These are phyloP conservation scores for Anthoscopus minutus DNA, from an alignment of 2,113 vertebrate species.

Conservation along the genomic window DNA sequence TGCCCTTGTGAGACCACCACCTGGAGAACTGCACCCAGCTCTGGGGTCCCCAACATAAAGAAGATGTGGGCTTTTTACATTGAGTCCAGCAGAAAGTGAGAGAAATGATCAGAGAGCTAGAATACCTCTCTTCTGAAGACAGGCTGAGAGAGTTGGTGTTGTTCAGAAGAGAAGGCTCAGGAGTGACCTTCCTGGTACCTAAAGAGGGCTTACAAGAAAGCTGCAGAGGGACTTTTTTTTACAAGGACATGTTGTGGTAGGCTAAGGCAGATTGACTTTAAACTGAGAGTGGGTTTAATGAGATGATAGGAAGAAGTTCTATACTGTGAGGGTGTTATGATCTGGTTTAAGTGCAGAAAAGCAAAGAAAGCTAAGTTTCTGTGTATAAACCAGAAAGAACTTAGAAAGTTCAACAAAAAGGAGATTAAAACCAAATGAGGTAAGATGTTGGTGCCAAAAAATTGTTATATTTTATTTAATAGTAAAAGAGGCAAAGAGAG, in stretches of 20 bases:
- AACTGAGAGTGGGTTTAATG: background rate
- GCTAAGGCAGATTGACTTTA: background rate
- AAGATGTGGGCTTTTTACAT: background rate
- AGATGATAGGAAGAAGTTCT: background rate
- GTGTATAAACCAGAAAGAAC: background rate
- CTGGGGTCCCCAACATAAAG: too few species aligned
- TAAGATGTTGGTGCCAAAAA: background rate
- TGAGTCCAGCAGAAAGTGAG: background rate
- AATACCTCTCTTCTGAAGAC: background rate
- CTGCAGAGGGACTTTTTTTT: background rate
- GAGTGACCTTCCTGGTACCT: background rate
- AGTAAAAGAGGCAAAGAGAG: background rate
- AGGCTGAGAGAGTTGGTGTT: background rate
- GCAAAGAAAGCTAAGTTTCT: background rate
- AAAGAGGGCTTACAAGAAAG: background rate
- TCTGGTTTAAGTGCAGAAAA: background rate
- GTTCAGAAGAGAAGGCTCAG: background rate
- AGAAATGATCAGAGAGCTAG: background rate
- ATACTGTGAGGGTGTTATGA: background rate
- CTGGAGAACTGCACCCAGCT: background rate
- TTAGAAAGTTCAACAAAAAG: background rate
- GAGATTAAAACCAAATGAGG: background rate
- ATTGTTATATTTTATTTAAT: background rate
- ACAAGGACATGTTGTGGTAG: background rate
- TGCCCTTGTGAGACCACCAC: background rate